Conservation (phyloP, 2,888 invertebrate species). For the Syrista parreyssii region DNA sequence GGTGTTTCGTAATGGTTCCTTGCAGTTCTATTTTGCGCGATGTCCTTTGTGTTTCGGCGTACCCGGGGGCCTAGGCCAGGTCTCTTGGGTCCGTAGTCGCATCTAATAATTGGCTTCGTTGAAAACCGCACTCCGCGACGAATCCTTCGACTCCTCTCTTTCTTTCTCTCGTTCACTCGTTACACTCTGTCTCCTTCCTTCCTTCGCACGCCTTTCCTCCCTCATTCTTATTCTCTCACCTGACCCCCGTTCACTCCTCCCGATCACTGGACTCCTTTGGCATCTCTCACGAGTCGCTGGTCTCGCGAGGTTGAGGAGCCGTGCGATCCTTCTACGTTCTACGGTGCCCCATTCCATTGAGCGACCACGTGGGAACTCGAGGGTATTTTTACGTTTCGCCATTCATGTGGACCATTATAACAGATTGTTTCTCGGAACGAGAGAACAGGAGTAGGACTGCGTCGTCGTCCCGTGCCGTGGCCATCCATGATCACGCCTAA, state of each 20-base stretch:
- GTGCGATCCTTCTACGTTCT: constrained; percentile 21
- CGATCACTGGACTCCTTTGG: background rate
- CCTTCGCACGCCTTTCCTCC: constrained; percentile 15
- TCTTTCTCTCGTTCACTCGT: constrained; percentile 17
- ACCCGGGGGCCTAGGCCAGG: constrained; percentile 24
- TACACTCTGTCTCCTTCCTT: constrained; percentile 12
- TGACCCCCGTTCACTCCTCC: background rate
- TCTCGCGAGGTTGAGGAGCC: constrained; percentile 10
- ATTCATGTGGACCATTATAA: constrained; percentile 62
- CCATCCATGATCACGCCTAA: background rate
- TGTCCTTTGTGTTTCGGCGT: constrained; percentile 24
- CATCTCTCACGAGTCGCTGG: constrained; percentile 8
- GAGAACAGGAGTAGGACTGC: constrained; percentile 12
- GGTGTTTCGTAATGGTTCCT: constrained; percentile 26
- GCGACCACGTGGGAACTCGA: constrained; percentile 61
- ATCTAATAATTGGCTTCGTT: constrained; percentile 65
- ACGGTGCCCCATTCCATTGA: constrained; percentile 49
- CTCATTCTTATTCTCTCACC: constrained; percentile 25
- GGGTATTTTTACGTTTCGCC: constrained; percentile 64
- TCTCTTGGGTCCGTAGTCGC: constrained; percentile 40
- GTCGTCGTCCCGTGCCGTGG: background rate
- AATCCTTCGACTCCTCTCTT: constrained; percentile 46
- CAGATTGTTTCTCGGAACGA: constrained; percentile 64
- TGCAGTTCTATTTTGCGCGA: constrained; percentile 26
- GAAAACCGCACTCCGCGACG: constrained; percentile 66